A percentile compares a stretch with the other conserved stretches of the same genome.
Conservation (phyloP, 2,797 vertebrate genomes). For the Microchirus variegatus region DNA sequence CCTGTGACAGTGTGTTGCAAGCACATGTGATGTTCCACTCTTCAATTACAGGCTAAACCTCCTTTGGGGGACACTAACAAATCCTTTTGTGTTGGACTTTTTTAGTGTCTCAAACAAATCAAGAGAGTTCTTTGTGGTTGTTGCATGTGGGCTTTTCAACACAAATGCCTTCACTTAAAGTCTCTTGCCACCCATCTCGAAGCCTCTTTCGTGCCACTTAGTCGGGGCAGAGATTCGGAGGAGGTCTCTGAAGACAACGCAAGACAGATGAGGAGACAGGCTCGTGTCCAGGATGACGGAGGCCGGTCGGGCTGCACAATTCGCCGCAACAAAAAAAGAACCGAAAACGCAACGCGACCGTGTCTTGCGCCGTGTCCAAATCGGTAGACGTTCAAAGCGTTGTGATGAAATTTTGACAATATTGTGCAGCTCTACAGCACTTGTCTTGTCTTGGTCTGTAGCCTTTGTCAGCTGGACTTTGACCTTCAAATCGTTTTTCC, state of each 20-base stretch:
- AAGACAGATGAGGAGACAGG: conserved; percentile 1
- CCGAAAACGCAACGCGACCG: too few species aligned
- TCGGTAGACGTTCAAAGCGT: too few species aligned
- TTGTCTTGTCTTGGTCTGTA: too few species aligned
- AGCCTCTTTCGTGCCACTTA: conserved; percentile 13
- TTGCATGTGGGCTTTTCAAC: conserved; percentile 4
- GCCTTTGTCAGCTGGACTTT: too few species aligned
- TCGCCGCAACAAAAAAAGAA: too few species aligned
- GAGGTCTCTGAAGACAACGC: background rate
- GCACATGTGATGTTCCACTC: conserved; percentile 14
- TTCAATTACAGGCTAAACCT: conserved; percentile 14
- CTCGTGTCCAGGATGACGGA: background rate
- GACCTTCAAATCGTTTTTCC: too few species aligned
- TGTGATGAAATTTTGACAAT: too few species aligned
- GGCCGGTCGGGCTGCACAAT: too few species aligned
- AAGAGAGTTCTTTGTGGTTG: conserved; percentile 27
- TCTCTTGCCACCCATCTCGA: conserved; percentile 19
- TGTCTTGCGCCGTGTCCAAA: too few species aligned
- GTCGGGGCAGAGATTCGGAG: background rate
- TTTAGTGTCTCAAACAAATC: conserved; percentile 13
- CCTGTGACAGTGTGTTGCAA: conserved; percentile 18
- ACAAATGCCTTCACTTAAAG: conserved; percentile 31
- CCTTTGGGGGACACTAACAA: conserved; percentile 14
- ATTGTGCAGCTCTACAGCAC: too few species aligned
- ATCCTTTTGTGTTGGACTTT: conserved; percentile 26